A percentile compares a stretch with the other conserved stretches of the same genome.
These are phyloP conservation scores for Bombylius major DNA, from an alignment of 2,888 invertebrate species.

Conservation along the genomic window DNA sequence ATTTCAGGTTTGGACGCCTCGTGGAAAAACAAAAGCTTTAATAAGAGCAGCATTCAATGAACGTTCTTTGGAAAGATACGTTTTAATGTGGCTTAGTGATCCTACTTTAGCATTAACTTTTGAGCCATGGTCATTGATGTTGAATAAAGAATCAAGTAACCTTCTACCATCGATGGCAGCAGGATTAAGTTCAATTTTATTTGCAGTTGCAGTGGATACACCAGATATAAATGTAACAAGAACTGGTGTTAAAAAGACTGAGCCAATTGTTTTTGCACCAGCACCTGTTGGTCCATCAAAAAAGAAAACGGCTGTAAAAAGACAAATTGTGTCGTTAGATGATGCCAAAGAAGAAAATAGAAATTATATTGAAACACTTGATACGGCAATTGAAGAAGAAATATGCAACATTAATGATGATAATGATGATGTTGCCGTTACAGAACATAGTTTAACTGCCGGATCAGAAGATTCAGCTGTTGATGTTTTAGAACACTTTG, in stretches of 20 bases:
- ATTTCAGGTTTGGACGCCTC: constrained; percentile 51
- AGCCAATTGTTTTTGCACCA: constrained; percentile 60
- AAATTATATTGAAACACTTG: neutral
- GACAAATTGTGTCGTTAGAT: constrained; percentile 26
- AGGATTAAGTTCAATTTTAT: constrained; percentile 77
- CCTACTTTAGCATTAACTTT: constrained; percentile 57
- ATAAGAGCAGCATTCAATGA: constrained; percentile 84
- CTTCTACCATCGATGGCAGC: constrained; percentile 76
- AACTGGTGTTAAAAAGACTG: constrained; percentile 25
- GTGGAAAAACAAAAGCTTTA: constrained; percentile 56
- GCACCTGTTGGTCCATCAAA: constrained; percentile 43
- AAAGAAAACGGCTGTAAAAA: constrained; percentile 22
- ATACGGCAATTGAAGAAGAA: neutral
- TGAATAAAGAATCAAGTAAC: constrained; percentile 64
- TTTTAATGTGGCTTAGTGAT: constrained; percentile 61
- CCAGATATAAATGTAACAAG: constrained; percentile 55
- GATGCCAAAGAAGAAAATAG: neutral
- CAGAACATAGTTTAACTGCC: neutral
- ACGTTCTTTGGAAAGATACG: constrained; percentile 70
- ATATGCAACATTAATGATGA: neutral
- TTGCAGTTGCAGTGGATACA: constrained; percentile 85
- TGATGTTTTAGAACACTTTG: neutral
- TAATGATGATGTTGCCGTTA: neutral
- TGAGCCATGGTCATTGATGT: constrained; percentile 73
- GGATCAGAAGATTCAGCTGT: neutral